Evolutionary conservation across 1,140 invertebrate genomes (phyloP).

Genomic region (Drosophila insularis): DNA sequence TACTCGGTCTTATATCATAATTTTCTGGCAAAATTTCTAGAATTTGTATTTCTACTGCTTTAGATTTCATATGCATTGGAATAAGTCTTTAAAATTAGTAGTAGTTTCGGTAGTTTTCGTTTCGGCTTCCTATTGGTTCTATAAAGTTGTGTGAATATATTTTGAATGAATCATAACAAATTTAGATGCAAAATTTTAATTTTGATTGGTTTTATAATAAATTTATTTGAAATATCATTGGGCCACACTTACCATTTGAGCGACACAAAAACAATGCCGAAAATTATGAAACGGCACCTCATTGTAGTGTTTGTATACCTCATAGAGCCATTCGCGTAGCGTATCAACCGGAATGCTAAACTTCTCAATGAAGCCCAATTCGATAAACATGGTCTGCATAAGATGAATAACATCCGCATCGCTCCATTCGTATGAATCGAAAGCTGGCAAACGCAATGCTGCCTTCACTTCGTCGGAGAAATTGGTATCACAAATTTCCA

Average conservation of each 20-base stretch:
- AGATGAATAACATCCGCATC: conserved; percentile 92
- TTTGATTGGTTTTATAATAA: too few relatives aligned
- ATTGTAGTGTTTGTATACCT: conserved; percentile 94
- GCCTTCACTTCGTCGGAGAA: conserved; percentile 81
- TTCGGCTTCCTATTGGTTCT: too few relatives aligned
- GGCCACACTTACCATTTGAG: conserved; percentile 91
- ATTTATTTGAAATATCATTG: too few relatives aligned
- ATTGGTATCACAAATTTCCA: conserved; percentile 82
- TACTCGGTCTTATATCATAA: background rate
- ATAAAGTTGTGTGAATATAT: too few relatives aligned
- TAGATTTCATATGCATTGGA: too few relatives aligned
- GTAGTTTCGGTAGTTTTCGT: too few relatives aligned
- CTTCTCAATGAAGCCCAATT: conserved; percentile 89
- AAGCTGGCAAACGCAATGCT: conserved; percentile 88
- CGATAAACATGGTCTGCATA: conserved; percentile 92
- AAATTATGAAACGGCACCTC: conserved; percentile 96
- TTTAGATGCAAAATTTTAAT: too few relatives aligned
- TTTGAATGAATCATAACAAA: too few relatives aligned
- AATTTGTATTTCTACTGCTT: too few relatives aligned
- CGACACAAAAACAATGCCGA: conserved; percentile 94
- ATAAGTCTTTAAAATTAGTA: too few relatives aligned
- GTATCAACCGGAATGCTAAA: conserved; percentile 90
- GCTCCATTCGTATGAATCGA: conserved; percentile 92
- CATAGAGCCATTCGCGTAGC: conserved; percentile 89
- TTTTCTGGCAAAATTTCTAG: too few relatives aligned